Conservation (phyloP, 2,797 vertebrate genomes). For the Myotis vivesi region DNA sequence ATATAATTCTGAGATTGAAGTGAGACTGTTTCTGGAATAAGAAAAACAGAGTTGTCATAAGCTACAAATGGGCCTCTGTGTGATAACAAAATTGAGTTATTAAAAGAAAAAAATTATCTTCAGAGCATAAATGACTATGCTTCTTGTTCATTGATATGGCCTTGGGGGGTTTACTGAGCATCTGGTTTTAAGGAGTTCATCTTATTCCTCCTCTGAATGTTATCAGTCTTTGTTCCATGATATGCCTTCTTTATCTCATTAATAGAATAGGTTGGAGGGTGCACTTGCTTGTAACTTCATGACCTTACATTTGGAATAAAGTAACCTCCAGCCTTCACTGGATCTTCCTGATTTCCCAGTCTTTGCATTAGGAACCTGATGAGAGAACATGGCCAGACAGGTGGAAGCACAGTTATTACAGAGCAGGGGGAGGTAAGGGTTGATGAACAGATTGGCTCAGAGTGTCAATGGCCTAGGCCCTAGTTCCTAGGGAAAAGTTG, state of each 20-base stretch:
- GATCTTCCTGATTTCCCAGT: neutral
- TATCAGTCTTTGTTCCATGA: neutral
- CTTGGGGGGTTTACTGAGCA: neutral
- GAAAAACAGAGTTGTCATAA: neutral
- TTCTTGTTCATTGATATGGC: neutral
- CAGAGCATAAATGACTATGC: neutral
- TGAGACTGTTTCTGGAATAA: neutral
- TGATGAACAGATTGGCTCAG: neutral
- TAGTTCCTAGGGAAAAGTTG: neutral
- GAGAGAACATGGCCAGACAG: neutral
- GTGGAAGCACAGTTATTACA: neutral
- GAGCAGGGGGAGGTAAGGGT: neutral
- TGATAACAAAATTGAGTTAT: constrained; percentile 1
- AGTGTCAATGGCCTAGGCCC: neutral
- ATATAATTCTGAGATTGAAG: neutral
- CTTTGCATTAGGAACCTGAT: neutral
- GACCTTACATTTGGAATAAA: neutral
- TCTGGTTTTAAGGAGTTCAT: neutral
- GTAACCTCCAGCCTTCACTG: neutral
- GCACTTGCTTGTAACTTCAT: neutral
- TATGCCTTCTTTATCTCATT: neutral
- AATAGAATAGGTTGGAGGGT: neutral
- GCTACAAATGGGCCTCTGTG: neutral
- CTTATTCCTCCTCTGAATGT: neutral
- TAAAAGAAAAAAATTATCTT: constrained; percentile 4